Evolutionary conservation across 1,140 invertebrate genomes (phyloP).

Genomic region (Anadara kagoshimensis): DNA sequence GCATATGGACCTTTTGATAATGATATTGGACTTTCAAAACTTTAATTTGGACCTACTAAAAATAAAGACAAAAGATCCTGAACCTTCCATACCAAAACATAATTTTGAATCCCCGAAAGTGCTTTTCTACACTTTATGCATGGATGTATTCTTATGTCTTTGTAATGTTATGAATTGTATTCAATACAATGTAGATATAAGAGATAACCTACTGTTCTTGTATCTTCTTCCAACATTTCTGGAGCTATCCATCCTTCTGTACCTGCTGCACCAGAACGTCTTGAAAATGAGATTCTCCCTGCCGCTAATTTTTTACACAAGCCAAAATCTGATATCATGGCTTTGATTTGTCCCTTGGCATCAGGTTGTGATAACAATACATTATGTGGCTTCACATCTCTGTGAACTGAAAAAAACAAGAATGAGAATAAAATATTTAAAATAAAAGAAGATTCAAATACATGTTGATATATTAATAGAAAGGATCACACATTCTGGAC

Average conservation of each 20-base stretch:
- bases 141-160: background rate
- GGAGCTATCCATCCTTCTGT: constrained; percentile 99
- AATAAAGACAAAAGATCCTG: background rate
- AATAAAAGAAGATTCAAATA: too few relatives aligned
- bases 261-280: constrained; percentile 91
- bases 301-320: constrained; percentile 96
- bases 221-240: constrained; percentile 83
- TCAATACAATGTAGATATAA: background rate
- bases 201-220: constrained; percentile 69
- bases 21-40: too few relatives aligned
- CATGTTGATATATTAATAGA: too few relatives aligned
- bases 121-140: background rate
- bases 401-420: constrained; percentile 83
- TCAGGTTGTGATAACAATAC: constrained; percentile 87
- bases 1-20: too few relatives aligned
- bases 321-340: constrained; percentile 99
- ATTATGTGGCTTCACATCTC: constrained; percentile 99
- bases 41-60: background rate
- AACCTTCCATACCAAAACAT: too few relatives aligned
- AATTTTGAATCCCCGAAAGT: too few relatives aligned
- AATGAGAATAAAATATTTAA: constrained; percentile 20
- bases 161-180: background rate
- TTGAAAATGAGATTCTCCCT: constrained; percentile 92
- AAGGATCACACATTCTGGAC: too few relatives aligned
- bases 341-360: constrained; percentile 85